Evolutionary conservation across 2,888 invertebrate species (phyloP).

Genomic region (Megalurothrips usitatus): DNA sequence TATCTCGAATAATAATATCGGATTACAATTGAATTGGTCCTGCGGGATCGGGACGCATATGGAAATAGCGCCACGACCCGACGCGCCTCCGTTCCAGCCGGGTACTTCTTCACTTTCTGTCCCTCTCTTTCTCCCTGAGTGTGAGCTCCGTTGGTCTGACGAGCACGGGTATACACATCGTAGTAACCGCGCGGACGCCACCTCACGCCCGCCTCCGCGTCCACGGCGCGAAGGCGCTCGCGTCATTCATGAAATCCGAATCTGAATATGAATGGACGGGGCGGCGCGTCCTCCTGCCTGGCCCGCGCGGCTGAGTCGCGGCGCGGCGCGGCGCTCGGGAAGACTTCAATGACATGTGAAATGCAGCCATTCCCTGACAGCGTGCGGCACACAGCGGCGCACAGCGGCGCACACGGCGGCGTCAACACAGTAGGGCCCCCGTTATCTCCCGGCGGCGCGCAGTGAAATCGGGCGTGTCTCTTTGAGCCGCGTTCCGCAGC

Average conservation of each 20-base stretch:
- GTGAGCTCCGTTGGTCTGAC: not conserved
- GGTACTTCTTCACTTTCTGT: not conserved
- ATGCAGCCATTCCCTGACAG: not conserved
- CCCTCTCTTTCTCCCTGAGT: not conserved
- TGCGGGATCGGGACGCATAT: not conserved
- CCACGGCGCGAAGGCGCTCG: not conserved
- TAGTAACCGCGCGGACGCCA: not conserved
- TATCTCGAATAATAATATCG: not conserved
- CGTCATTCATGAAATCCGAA: conserved; percentile 10
- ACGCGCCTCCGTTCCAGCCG: too few species aligned
- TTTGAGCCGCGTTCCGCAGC: not conserved
- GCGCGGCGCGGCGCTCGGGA: not conserved
- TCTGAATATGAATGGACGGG: conserved; percentile 16
- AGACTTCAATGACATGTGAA: conserved; percentile 23
- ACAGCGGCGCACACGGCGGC: too few species aligned
- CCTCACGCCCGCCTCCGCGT: not conserved
- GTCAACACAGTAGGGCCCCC: not conserved
- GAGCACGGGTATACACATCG: not conserved
- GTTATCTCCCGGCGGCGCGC: not conserved
- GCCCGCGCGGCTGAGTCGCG: not conserved
- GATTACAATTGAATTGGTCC: conserved; percentile 25
- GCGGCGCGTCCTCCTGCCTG: not conserved
- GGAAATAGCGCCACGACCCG: too few species aligned
- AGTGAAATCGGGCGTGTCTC: not conserved
- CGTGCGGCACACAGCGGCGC: too few species aligned